These are phyloP conservation scores for Phlogophora meticulosa DNA, from an alignment of 2,888 invertebrate species.

Conservation along the genomic window DNA sequence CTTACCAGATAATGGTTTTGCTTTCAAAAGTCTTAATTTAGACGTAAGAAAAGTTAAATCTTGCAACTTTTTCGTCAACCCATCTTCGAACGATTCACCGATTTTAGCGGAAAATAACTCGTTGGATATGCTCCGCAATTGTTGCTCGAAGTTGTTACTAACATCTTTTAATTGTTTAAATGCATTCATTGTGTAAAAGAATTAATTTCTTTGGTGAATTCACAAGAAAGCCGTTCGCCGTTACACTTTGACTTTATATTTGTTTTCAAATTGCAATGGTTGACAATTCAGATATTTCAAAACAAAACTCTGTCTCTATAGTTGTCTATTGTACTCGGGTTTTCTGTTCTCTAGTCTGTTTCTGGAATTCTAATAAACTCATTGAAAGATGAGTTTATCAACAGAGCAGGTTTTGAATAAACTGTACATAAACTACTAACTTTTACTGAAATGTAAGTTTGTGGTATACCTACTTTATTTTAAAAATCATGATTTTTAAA, in stretches of 20 bases:
- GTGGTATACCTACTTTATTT: too few relatives aligned
- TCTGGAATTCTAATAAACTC: neutral
- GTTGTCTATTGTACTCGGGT: neutral
- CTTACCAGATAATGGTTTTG: conserved; percentile 78
- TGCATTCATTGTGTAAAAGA: conserved; percentile 72
- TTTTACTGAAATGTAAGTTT: too few relatives aligned
- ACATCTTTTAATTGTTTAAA: conserved; percentile 79
- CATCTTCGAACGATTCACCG: conserved; percentile 76
- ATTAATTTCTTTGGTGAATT: neutral
- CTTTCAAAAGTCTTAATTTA: conserved; percentile 81
- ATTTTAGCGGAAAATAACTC: conserved; percentile 76
- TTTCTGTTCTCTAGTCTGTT: neutral
- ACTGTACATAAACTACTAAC: too few relatives aligned
- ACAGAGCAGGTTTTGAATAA: too few relatives aligned
- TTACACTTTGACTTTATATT: neutral
- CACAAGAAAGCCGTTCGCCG: conserved; percentile 2
- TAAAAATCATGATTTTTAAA: too few relatives aligned
- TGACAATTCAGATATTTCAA: neutral
- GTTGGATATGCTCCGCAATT: conserved; percentile 69
- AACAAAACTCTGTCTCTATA: neutral
- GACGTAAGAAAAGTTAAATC: conserved; percentile 78
- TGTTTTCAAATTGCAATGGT: conserved; percentile 14
- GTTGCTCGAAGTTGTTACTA: conserved; percentile 77
- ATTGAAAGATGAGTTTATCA: too few relatives aligned
- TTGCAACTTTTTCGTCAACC: conserved; percentile 74